phyloP scores from a whole-genome alignment of 2,113 vertebrate species.

The Hyperopisus bebe region DNA sequence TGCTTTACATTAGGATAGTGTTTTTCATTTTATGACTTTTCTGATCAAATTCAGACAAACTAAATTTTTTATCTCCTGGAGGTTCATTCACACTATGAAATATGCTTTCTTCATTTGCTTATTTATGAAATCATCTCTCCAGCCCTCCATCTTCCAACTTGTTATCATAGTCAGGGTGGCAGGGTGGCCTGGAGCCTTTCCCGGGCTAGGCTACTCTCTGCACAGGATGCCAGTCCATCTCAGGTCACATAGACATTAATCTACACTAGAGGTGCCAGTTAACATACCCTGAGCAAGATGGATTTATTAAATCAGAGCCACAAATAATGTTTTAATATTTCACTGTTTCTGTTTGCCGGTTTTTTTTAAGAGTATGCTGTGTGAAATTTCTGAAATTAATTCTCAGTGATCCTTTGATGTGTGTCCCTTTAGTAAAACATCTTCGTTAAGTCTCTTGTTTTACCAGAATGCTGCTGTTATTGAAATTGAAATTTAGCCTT shows the following conservation, averaged over 20 bases:
- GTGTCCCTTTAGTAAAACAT: neutral
- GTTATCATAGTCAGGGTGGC: neutral
- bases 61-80: neutral
- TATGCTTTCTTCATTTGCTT: neutral
- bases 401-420: neutral
- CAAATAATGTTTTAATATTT: neutral
- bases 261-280: neutral
- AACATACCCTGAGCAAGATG: neutral
- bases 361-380: neutral
- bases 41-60: neutral
- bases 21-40: neutral
- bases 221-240: neutral
- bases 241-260: neutral
- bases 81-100: neutral
- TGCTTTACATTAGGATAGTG: neutral
- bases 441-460: neutral
- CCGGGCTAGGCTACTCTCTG: neutral
- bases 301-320: neutral
- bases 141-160: neutral
- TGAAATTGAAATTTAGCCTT: neutral
- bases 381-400: neutral
- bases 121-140: neutral
- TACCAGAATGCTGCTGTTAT: neutral
- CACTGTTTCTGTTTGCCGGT: neutral
- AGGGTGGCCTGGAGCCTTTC: neutral